Percentiles rank a stretch among this genome's conserved stretches.
Evolutionary conservation across 2,797 vertebrate genomes (phyloP).

Genomic region (Sebastes itinus): DNA sequence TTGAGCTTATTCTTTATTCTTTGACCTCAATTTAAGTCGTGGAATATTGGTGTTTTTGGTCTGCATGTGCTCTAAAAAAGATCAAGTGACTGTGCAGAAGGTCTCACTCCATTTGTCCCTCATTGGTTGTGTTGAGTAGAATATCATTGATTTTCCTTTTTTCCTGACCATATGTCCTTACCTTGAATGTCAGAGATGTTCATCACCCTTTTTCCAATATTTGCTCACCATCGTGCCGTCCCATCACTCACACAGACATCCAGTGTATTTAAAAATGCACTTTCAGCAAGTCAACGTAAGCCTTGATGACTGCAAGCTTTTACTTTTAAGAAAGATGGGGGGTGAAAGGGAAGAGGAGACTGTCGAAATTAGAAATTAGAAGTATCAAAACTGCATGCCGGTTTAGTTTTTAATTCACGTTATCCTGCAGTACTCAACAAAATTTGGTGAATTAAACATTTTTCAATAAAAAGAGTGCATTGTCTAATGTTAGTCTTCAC

Average conservation of each 20-base stretch:
- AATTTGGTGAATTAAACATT: neutral
- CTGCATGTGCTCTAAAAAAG: conserved; percentile 23
- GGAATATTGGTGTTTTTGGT: neutral
- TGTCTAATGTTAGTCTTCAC: neutral
- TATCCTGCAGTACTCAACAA: neutral
- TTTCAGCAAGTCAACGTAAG: conserved; percentile 24
- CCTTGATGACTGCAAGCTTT: conserved; percentile 11
- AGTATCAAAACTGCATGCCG: neutral
- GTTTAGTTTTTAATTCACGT: neutral
- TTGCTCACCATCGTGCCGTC: conserved; percentile 43
- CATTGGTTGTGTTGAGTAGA: conserved; percentile 49
- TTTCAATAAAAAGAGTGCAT: neutral
- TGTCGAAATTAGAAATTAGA: neutral
- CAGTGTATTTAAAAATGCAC: conserved; percentile 43
- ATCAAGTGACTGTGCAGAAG: conserved; percentile 39
- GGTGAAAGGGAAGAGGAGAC: too few relatives aligned
- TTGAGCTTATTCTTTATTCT: conserved; percentile 17
- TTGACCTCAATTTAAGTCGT: conserved; percentile 20
- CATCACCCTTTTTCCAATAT: conserved; percentile 58
- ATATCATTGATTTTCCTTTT: conserved; percentile 53
- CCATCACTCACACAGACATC: conserved; percentile 45
- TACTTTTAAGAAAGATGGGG: conserved; percentile 1
- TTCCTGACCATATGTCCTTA: conserved; percentile 54
- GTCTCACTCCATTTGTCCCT: conserved; percentile 55
- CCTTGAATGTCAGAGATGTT: conserved; percentile 59